Base-by-base conservation (phyloP, 2,888 invertebrate species). In the Eremobia ochroleuca region DNA sequence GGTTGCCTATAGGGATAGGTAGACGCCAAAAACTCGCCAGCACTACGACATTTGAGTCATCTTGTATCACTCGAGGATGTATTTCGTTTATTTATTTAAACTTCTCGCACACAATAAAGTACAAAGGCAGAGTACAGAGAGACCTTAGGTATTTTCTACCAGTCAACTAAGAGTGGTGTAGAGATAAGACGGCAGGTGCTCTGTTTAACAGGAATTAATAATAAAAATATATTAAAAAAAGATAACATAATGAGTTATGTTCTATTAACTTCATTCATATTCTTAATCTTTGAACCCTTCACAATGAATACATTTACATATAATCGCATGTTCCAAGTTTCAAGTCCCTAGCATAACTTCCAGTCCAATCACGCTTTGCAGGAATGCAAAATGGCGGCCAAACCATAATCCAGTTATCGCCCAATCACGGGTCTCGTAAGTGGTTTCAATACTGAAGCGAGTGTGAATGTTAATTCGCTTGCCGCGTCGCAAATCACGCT, bases 381-480 rank as follows among this genome's bases (percentile, higher is more conserved):
- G 31, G 34, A 66, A 52, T 37, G 13, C 18, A 78, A 83, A 59
- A 80, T 69, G 52, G 40, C 49, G 21, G 31, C 28, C 31, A 46
- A 52, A 68, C 71, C 49, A 49, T 43, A 68, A 85, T 69, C 71
- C 59, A 73, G 34, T 72, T 59, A 43, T 25, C 58, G 21, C 5
- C 34, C 25, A 65, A 82, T 86, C 84, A 86, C 79, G 69, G 58
- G 18, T 31, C 62, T 49, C n/a, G 6, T 37, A 69, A 74, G 65
- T 84, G 84, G 78, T 73, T 66, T 55, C 74, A 86, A 67, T 83
- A 66, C 46, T 52, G 21, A 59, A 83, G 62, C 59, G 25, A 72
- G 83, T 83, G 73, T 55, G 52, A 73, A 69, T 67, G 78, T 70
- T 83, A 86, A 84, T 75, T 55, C 52, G n/a, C 64, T 86, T 76